Percentiles rank a stretch among this genome's conserved stretches.
phyloP scores from a whole-genome alignment of 2,888 invertebrate species.

The Eudemis profundana region DNA sequence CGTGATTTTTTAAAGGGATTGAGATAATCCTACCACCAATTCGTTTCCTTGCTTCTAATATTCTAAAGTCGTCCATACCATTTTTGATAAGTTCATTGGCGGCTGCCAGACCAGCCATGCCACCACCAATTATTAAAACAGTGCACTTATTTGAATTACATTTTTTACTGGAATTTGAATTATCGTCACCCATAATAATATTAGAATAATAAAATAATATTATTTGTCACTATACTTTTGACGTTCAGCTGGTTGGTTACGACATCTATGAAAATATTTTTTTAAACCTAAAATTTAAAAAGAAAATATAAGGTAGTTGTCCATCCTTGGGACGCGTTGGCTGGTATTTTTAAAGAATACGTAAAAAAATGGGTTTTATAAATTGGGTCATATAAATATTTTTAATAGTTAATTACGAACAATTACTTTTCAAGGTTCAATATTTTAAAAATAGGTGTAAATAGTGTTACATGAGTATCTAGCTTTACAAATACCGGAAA shows the following conservation, averaged over 20 bases:
- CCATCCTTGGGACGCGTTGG: background rate
- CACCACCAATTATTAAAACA: conserved; percentile 93
- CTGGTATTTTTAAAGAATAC: background rate
- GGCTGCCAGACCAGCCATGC: conserved; percentile 94
- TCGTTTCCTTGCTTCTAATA: conserved; percentile 92
- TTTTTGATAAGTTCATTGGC: conserved; percentile 93
- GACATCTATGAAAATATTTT: conserved; percentile 54
- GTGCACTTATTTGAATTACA: conserved; percentile 85
- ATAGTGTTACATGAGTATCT: background rate
- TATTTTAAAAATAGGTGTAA: no score
- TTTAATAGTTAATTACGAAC: no score
- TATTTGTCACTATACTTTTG: conserved; percentile 65
- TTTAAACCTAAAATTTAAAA: conserved; percentile 31
- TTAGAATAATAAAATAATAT: conserved; percentile 62
- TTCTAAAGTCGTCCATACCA: conserved; percentile 91
- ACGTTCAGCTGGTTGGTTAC: conserved; percentile 47
- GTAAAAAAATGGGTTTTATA: background rate
- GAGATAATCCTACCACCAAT: conserved; percentile 94
- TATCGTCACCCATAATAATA: conserved; percentile 85
- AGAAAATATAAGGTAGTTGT: conserved; percentile 9
- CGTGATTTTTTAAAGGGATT: conserved; percentile 87
- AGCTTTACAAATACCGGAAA: conserved; percentile 37
- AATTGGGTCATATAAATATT: background rate
- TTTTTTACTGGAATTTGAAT: conserved; percentile 80
- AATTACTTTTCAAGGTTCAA: no score